Conservation (phyloP, 2,888 invertebrate genomes). For the Drosophila infuscata region DNA sequence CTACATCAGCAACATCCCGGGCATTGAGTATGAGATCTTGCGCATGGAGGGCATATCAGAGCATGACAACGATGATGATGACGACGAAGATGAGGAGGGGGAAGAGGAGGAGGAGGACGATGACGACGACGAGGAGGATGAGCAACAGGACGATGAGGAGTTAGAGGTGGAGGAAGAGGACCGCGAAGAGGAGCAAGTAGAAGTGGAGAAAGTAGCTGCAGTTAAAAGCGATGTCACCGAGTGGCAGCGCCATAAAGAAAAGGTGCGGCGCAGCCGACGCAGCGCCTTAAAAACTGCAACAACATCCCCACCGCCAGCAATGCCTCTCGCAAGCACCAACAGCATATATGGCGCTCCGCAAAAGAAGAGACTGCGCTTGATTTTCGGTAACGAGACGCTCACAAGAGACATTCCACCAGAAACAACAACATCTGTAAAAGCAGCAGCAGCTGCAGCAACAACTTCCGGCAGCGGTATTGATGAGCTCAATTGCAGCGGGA, state of each 20-base stretch:
- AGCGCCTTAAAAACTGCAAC: conserved; percentile 17
- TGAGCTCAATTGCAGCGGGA: conserved; percentile 64
- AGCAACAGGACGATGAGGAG: conserved; percentile 3
- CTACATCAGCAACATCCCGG: conserved; percentile 14
- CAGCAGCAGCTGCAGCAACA: conserved; percentile 5
- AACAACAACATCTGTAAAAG: conserved; percentile 14
- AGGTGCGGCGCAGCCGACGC: conserved; percentile 60
- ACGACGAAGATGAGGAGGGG: conserved; percentile 50
- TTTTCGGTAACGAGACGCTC: conserved; percentile 95
- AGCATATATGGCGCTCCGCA: conserved; percentile 87
- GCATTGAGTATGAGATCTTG: conserved; percentile 92
- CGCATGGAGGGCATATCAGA: conserved; percentile 90
- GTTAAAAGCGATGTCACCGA: conserved; percentile 21
- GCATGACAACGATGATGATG: conserved; percentile 81
- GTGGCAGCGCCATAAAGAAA: conserved; percentile 37
- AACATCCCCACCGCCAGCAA: conserved; percentile 22
- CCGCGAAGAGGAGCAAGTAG: conserved; percentile 13
- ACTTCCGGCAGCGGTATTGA: conserved; percentile 51
- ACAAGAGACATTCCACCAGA: conserved; percentile 94
- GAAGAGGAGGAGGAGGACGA: conserved; percentile 28
- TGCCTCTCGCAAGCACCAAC: conserved; percentile 23
- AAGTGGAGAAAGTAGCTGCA: conserved; percentile 2
- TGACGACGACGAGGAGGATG: conserved; percentile 10
- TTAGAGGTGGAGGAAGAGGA: conserved; percentile 7
- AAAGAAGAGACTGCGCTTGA: conserved; percentile 93